phyloP scores from a whole-genome alignment of 2,797 vertebrate species.

The Semotilus atromaculatus region DNA sequence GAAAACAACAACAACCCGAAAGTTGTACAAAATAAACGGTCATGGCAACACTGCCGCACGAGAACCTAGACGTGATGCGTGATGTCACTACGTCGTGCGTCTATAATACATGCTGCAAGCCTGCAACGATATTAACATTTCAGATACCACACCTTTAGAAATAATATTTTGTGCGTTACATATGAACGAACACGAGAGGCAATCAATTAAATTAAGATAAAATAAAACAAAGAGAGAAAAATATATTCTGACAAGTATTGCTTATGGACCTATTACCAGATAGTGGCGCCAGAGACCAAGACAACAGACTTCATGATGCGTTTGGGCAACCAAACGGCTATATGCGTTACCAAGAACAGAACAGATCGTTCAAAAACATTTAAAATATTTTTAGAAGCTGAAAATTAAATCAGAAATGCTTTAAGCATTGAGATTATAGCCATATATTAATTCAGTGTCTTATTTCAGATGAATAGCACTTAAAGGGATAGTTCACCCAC shows the following conservation, averaged over 20 bases:
- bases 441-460: too few relatives aligned
- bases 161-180: background rate
- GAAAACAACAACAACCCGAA: background rate
- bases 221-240: background rate
- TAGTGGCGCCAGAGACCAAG: conserved; percentile 38
- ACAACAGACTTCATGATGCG: background rate
- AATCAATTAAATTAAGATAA: background rate
- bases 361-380: background rate
- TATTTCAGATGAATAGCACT: background rate
- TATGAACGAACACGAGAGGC: background rate
- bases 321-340: background rate
- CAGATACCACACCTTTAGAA: background rate
- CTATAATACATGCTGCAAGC: too few relatives aligned
- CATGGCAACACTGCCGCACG: conserved; percentile 10
- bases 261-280: background rate
- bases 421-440: background rate
- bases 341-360: background rate
- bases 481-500: too few relatives aligned
- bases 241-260: background rate
- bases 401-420: background rate
- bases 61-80: background rate
- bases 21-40: background rate
- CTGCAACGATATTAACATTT: background rate
- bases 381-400: background rate
- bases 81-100: conserved; percentile 48